Percentiles rank a stretch among this genome's conserved stretches.
Evolutionary conservation across 1,140 invertebrate species (phyloP).

Genomic region (Zaprionus taronus): DNA sequence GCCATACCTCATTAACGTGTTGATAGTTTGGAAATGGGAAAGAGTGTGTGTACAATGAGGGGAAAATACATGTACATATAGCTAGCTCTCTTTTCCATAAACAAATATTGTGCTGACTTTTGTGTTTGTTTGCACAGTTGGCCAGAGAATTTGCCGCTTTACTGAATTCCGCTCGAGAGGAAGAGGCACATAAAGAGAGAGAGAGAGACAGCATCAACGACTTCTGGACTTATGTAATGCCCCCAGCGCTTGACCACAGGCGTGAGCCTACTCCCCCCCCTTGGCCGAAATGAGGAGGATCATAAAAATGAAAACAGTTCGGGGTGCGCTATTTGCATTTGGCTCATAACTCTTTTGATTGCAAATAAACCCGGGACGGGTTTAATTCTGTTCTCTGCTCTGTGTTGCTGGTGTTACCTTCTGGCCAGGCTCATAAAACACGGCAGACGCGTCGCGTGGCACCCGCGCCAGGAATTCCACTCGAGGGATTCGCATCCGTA

Average conservation of each 20-base stretch:
- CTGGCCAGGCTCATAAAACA: slow-evolving; percentile 61
- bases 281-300: slow-evolving; percentile 28
- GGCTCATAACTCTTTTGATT: slow-evolving; percentile 82
- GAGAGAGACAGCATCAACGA: not conserved
- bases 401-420: slow-evolving; percentile 60
- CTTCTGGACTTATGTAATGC: slow-evolving; percentile 4
- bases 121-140: slow-evolving; percentile 75
- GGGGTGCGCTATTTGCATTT: slow-evolving; percentile 74
- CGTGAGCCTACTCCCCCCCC: not conserved
- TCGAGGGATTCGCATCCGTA: slow-evolving; percentile 20
- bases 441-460: slow-evolving; percentile 62
- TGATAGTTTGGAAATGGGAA: not conserved
- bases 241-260: slow-evolving; percentile 2
- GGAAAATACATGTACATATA: slow-evolving; percentile 3
- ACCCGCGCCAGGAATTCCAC: slow-evolving; percentile 71
- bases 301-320: slow-evolving; percentile 63
- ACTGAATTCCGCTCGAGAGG: not conserved
- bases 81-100: slow-evolving; percentile 57
- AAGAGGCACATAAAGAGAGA: not conserved
- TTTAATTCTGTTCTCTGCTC: slow-evolving; percentile 45
- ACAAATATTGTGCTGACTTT: slow-evolving; percentile 61
- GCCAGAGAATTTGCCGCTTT: slow-evolving; percentile 67
- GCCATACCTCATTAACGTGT: not conserved
- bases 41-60: not conserved
- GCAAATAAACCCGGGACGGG: slow-evolving; percentile 71